Base-by-base conservation (phyloP, 1,140 invertebrate genomes). In the Drosophila arizonae region DNA sequence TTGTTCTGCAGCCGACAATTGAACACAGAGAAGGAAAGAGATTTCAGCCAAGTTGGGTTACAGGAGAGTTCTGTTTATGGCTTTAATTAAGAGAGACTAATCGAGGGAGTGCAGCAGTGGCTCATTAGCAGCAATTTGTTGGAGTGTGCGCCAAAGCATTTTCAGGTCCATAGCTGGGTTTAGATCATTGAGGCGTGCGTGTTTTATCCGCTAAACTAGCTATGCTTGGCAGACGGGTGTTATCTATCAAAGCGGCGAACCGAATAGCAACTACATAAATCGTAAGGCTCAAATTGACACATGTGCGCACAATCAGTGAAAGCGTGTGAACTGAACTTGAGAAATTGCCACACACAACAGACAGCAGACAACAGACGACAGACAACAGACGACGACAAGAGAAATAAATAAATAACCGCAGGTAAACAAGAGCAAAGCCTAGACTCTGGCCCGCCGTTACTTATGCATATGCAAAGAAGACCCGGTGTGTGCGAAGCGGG, bases 261-360 rank as follows among this genome's bases (percentile, higher is more conserved):
- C 43, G 67, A 87, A 56, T 58, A 54, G 64, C 77, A 85, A 45
- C 21, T 26, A 3, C 21, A 24, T 24, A 30, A 72, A 60, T 72
- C 54, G 69, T 79, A 63, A 74, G 84, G 84, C 84, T 79, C 52
- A 88, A 74, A 74, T 79, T 79, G 84, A 84, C 55, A 43, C 30
- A 43, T 43, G 26, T 63, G n/a, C 11, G 66, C 56, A 51, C 77
- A 70, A 77, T 72, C 79, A 90, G 87, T 90, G 87, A 90, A 90
- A 90, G 87, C 87, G 87, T 90, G 87, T 90, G 87, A 90, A 90
- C 87, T 87, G 77, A 90, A 90, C 87, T 90, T 87, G 87, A 84
- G 78, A 82, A 77, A 60, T 71, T 26, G 70, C 58, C 72, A 63
- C 6, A 69, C 55, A 78, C 46, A 51, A 6, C 5, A 36, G 6